Evolutionary conservation across 2,888 invertebrate species (phyloP), one percentile per base, ranked within the genome.

Genomic region (Allygus modestus): DNA sequence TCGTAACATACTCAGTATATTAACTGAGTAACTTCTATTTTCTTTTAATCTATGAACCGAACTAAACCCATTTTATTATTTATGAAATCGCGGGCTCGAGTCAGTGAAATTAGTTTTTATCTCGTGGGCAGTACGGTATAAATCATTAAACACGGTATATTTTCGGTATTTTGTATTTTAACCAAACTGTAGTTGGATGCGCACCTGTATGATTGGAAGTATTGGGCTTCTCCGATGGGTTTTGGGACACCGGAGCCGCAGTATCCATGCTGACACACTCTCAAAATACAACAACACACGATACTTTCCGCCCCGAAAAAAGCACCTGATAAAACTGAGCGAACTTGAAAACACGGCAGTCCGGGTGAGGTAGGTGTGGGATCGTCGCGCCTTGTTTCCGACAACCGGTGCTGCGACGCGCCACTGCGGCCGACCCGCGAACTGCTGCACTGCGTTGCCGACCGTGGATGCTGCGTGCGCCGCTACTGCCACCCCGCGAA

Each of bases 291-390:
- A n/a, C 31, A 9, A 37, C 71, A 20, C 71, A 20, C 71, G 41
- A 71, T 41, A 71, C 71, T 33, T 71, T 11, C 41, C 41, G 69
- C 9, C 33, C 71, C 71, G 41, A 41, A 71, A 65, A 71, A 71
- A 71, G 71, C 71, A 71, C 37, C 41, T 65, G 33, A 71, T 71
- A 71, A 71, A 41, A 71, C 71, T 71, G 71, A 71, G 71, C 71
- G 20, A 37, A 37, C 37, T 41, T 71, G 28, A 71, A 37, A 71
- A 71, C 41, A 71, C 71, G 4, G 41, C 37, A 37, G 71, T 71
- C 71, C 41, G 23, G 71, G 71, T n/a, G 71, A 37, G 20, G 20
- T 41, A 20, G 20, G 15, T n/a, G 37, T 41, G 71, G 37, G 37
- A 37, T 31, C 31, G 28, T 4, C 61, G 61, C 23, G 61, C 7